A percentile compares a stretch with the other conserved stretches of the same genome.
Evolutionary conservation across 53 echinoderm and acorn worm species (phyloP).

Genomic region (Glandiceps talaboti): DNA sequence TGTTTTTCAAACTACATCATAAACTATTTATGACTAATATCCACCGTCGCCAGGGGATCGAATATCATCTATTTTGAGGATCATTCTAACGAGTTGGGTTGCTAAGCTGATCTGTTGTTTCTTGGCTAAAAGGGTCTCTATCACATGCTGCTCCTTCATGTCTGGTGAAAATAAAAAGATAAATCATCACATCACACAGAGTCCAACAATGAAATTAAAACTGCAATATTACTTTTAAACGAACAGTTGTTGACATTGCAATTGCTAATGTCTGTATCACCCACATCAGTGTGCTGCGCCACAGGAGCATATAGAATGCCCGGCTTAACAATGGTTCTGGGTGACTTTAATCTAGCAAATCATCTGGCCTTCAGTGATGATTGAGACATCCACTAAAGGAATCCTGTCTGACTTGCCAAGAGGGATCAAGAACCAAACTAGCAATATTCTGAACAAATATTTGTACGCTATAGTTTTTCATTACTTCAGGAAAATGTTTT

Average conservation of each 20-base stretch:
- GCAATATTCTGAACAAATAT: too few relatives aligned
- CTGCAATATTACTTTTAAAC: too few relatives aligned
- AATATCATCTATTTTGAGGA: conserved; percentile 93
- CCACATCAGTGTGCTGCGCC: conserved; percentile 77
- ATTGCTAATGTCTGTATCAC: too few relatives aligned
- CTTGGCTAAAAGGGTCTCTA: conserved; percentile 93
- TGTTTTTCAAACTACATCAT: not conserved
- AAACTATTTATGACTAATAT: not conserved
- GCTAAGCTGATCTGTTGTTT: conserved; percentile 96
- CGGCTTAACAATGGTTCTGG: conserved; percentile 66
- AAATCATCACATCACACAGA: not conserved
- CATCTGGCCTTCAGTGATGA: conserved; percentile 34
- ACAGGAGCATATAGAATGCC: conserved; percentile 5
- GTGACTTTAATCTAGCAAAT: conserved; percentile 69
- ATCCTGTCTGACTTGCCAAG: conserved; percentile 72
- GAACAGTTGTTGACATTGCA: too few relatives aligned
- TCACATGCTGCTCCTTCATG: conserved; percentile 93
- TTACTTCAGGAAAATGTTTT: too few relatives aligned
- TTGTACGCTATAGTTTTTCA: too few relatives aligned
- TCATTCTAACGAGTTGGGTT: conserved; percentile 93
- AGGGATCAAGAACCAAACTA: too few relatives aligned
- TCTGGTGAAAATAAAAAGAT: conserved; percentile 26
- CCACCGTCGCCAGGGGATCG: conserved; percentile 21
- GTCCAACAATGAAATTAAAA: too few relatives aligned
- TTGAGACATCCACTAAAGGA: conserved; percentile 26